These are phyloP conservation scores for Sturnira hondurensis DNA, from an alignment of 2,113 vertebrate genomes.

Conservation along the genomic window DNA sequence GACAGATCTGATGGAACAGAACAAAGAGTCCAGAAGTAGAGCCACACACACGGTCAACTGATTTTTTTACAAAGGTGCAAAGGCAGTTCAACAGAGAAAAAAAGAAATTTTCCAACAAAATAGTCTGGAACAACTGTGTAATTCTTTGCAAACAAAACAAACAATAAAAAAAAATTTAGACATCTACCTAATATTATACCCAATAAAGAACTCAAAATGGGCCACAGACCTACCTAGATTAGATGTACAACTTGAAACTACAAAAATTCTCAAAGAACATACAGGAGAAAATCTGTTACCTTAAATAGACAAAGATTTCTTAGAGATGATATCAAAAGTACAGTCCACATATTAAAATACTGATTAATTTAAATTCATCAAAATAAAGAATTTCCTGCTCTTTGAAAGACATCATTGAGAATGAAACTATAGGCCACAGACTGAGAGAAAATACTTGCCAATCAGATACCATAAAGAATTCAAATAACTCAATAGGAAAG, in stretches of 20 bases:
- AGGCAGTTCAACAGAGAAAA: neutral
- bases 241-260: neutral
- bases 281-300: neutral
- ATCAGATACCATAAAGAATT: neutral
- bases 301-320: neutral
- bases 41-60: neutral
- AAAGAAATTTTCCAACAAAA: neutral
- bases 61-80: neutral
- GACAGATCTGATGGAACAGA: neutral
- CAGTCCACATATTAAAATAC: neutral
- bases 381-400: neutral
- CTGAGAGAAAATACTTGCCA: neutral
- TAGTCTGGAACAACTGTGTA: neutral
- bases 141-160: neutral
- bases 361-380: neutral
- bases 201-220: neutral
- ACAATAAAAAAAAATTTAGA: neutral
- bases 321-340: neutral
- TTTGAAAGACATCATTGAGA: neutral
- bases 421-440: neutral
- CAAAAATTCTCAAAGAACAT: neutral
- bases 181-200: neutral
- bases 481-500: neutral
- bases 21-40: neutral
- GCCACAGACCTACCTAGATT: neutral